phyloP scores from a whole-genome alignment of 2,797 vertebrate genomes.

The Enteromius anoplus region DNA sequence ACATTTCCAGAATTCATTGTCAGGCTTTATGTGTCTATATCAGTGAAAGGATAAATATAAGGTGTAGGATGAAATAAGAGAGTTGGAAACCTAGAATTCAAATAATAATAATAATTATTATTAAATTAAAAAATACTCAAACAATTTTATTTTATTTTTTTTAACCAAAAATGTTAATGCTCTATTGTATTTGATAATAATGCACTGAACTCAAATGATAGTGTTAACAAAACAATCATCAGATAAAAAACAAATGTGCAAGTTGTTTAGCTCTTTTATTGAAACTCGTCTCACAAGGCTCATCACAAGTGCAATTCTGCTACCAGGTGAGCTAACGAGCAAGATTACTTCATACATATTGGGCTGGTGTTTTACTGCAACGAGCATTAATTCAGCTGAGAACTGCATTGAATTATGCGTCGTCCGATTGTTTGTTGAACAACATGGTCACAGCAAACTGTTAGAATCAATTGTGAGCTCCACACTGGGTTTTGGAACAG shows the following conservation, averaged over 20 bases:
- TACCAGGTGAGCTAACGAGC: background rate
- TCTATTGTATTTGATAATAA: background rate
- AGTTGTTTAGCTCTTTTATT: background rate
- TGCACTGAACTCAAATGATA: background rate
- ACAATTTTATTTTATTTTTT: too few species aligned
- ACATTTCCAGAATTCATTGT: background rate
- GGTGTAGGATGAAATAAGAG: background rate
- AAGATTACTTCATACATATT: background rate
- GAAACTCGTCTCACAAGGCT: background rate
- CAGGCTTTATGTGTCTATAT: background rate
- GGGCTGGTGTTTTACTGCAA: too few species aligned
- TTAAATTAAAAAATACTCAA: too few species aligned
- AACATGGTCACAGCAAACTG: background rate
- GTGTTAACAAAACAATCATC: background rate
- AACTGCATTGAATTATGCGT: background rate
- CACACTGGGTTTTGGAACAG: background rate
- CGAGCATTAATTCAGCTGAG: too few species aligned
- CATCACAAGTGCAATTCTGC: background rate
- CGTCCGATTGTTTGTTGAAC: background rate
- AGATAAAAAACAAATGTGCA: background rate
- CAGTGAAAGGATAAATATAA: background rate
- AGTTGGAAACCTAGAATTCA: background rate
- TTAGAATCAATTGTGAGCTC: background rate
- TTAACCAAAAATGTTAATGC: background rate
- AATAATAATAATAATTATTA: background rate